phyloP scores from a whole-genome alignment of 1,140 invertebrate species.

The Venustaconcha ellipsiformis region DNA sequence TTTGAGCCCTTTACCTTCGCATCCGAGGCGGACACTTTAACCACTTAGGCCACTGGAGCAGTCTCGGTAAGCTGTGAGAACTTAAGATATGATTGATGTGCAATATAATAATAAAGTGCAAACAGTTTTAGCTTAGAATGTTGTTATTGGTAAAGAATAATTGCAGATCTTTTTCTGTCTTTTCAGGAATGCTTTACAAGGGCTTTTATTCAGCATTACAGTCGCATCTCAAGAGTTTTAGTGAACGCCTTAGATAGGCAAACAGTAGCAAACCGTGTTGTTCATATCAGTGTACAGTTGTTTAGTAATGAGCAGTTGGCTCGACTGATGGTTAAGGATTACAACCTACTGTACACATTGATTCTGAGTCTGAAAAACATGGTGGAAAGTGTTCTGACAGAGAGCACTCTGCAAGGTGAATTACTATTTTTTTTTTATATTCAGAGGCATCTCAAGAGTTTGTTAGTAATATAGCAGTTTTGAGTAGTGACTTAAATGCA shows the following conservation, averaged over 20 bases:
- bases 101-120: no score
- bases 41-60: no score
- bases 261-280: slow-evolving; percentile 89
- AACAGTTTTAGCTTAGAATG: no score
- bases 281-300: slow-evolving; percentile 95
- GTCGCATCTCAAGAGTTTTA: slow-evolving; percentile 90
- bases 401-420: slow-evolving; percentile 85
- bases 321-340: slow-evolving; percentile 88
- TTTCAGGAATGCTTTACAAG: slow-evolving; percentile 87
- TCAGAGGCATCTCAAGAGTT: neutral
- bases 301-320: slow-evolving; percentile 95
- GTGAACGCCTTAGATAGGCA: slow-evolving; percentile 80
- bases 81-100: no score
- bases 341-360: slow-evolving; percentile 93
- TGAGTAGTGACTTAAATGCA: no score
- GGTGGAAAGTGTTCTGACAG: slow-evolving; percentile 91
- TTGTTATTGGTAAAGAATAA: neutral
- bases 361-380: slow-evolving; percentile 92
- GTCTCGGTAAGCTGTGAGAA: no score
- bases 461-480: no score
- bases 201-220: slow-evolving; percentile 96
- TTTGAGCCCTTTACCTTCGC: no score
- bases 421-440: neutral
- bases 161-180: slow-evolving; percentile 36
- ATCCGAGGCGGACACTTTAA: no score